Evolutionary conservation across 35 echinoderm and acorn worm species (phyloP), one percentile per base, ranked within the genome.

Genomic region (Lytechinus pictus): DNA sequence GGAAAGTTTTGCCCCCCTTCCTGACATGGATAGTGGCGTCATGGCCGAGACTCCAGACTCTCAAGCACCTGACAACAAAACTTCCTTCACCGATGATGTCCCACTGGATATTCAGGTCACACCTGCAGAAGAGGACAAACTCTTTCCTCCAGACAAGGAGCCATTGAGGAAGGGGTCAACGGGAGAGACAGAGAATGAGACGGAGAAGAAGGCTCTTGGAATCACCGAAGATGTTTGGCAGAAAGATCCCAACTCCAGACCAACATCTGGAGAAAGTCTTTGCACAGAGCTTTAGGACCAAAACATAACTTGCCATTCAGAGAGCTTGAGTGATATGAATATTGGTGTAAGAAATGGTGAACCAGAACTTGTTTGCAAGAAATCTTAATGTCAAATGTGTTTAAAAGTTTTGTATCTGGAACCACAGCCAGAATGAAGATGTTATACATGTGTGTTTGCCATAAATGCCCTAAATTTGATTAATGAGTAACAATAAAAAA

Each of bases 31-130:
- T 54, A 93, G 92, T 27, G 92, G 92, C 3, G 21, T 93, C 92
- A 93, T 93, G 92, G 92, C 92, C 27, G 92, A 57, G 53, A 93
- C 92, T 10, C 92, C 92, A 9, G 92, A 93, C 52, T 93, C 92
- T 10, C 92, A 55, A 54, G 29, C 54, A 28, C 2, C 92, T 1
- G 92, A 93, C 1, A 93, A 93, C 29, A 54, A 54, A 14, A 16
- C 28, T 54, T 93, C 92, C 16, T 93, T 93, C 54, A 57, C n/a
- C 9, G 92, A 93, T 57, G 92, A 28, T 10, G 53, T 54, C 24
- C 55, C 92, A 11, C 28, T 93, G 29, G 92, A 93, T 44, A 93
- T 93, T 54, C 92, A 93, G 24, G 92, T 93, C 9, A 93, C 92
- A 55, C 92, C 92, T 0, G 92, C 92, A 27, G 92, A 93, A 24